Evolutionary conservation across 2,888 invertebrate genomes (phyloP).

Genomic region (Augiades crinisus): DNA sequence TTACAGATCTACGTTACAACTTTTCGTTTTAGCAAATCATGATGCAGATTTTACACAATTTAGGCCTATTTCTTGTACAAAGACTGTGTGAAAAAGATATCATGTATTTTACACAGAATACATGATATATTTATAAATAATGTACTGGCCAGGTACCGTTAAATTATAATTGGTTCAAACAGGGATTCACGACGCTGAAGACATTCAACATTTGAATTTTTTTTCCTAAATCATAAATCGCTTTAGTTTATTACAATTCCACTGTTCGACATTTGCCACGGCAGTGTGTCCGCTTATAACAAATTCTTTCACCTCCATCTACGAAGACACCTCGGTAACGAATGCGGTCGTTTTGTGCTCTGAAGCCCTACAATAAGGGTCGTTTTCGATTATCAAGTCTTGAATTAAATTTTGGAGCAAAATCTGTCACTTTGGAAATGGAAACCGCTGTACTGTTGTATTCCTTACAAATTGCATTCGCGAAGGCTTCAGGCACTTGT

Average conservation of each 20-base stretch:
- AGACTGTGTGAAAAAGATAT: too few relatives aligned
- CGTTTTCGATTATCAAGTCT: slow-evolving; percentile 13
- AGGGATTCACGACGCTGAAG: too few relatives aligned
- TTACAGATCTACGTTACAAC: too few relatives aligned
- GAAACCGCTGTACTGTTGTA: slow-evolving; percentile 26
- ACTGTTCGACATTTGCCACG: not conserved
- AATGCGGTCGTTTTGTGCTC: not conserved
- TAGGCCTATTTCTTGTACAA: too few relatives aligned
- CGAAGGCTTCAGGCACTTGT: not conserved
- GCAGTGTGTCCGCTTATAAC: slow-evolving; percentile 11
- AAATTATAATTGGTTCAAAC: too few relatives aligned
- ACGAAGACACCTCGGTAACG: slow-evolving; percentile 8
- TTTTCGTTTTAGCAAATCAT: too few relatives aligned
- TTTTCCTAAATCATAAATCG: too few relatives aligned
- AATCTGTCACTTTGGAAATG: slow-evolving; percentile 27
- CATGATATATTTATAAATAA: too few relatives aligned
- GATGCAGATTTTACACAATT: too few relatives aligned
- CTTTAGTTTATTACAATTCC: not conserved
- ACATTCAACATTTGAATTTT: too few relatives aligned
- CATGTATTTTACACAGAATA: too few relatives aligned
- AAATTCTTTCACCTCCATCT: slow-evolving; percentile 26
- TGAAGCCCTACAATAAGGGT: slow-evolving; percentile 3
- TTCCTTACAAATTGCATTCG: slow-evolving; percentile 31
- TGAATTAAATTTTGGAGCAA: slow-evolving; percentile 14
- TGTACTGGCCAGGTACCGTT: too few relatives aligned